Evolutionary conservation across 2,113 vertebrate genomes (phyloP).

Genomic region (Jaculus jaculus): DNA sequence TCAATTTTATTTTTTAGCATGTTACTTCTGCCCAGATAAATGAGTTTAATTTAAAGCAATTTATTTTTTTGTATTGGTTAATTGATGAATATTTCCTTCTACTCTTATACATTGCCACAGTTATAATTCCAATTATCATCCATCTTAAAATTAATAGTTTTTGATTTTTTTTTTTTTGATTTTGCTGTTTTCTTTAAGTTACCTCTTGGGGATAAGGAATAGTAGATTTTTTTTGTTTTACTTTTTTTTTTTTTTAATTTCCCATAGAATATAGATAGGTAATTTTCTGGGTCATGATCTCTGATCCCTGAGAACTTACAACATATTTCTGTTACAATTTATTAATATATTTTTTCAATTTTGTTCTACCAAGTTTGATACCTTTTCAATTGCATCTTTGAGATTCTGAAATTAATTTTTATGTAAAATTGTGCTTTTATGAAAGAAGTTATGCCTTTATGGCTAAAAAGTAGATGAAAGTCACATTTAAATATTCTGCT

Average conservation of each 20-base stretch:
- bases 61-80: not conserved
- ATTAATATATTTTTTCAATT: slow-evolving; percentile 59
- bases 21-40: not conserved
- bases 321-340: slow-evolving; percentile 38
- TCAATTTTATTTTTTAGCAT: not conserved
- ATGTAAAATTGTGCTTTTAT: not conserved
- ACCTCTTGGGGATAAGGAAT: slow-evolving; percentile 17
- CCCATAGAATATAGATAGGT: not conserved
- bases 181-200: not conserved
- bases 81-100: not conserved
- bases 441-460: slow-evolving; percentile 31
- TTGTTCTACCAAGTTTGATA: slow-evolving; percentile 55
- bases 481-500: slow-evolving; percentile 49
- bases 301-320: slow-evolving; percentile 17
- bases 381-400: slow-evolving; percentile 55
- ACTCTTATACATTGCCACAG: not conserved
- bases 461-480: slow-evolving; percentile 40
- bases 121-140: not conserved
- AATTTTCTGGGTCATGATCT: slow-evolving; percentile 19
- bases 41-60: not conserved
- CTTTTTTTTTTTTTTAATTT: not conserved
- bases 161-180: slow-evolving; percentile 5
- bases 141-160: slow-evolving; percentile 1
- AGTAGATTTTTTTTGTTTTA: not conserved
- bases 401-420: slow-evolving; percentile 67